A percentile compares a stretch with the other conserved stretches of the same genome.
Conservation (phyloP, 2,797 vertebrate genomes). For the Anomalospiza imberbis region DNA sequence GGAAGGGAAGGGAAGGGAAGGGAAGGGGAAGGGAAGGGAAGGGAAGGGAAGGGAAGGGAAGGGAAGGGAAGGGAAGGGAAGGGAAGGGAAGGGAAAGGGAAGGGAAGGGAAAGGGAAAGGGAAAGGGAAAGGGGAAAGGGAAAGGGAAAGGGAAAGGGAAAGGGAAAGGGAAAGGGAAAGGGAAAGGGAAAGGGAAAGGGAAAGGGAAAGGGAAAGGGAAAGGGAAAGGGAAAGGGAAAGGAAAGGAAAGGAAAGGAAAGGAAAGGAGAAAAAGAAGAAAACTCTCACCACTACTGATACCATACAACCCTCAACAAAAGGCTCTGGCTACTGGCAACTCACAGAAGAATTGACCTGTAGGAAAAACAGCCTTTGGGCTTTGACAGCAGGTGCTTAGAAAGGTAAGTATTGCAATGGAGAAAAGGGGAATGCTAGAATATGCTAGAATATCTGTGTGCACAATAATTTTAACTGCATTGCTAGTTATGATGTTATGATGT, state of each 20-base stretch:
- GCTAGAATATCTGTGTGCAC: not conserved
- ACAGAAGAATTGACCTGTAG: rapidly evolving
- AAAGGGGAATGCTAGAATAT: rapidly evolving
- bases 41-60: no score
- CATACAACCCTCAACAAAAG: not conserved
- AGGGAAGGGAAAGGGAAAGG: rapidly evolving
- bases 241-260: not conserved
- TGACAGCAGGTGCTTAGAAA: not conserved
- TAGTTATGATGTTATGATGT: not conserved
- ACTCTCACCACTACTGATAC: not conserved
- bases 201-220: no score
- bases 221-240: rapidly evolving
- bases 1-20: no score
- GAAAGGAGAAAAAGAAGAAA: not conserved
- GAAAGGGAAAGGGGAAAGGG: no score
- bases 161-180: no score
- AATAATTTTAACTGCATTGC: not conserved
- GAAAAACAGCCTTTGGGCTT: not conserved
- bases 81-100: no score
- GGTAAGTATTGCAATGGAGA: not conserved
- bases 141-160: not conserved
- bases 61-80: no score
- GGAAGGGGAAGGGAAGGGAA: no score
- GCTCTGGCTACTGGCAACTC: not conserved
- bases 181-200: no score